phyloP scores from a whole-genome alignment of 2,113 vertebrate species.

The Phainopepla nitens region DNA sequence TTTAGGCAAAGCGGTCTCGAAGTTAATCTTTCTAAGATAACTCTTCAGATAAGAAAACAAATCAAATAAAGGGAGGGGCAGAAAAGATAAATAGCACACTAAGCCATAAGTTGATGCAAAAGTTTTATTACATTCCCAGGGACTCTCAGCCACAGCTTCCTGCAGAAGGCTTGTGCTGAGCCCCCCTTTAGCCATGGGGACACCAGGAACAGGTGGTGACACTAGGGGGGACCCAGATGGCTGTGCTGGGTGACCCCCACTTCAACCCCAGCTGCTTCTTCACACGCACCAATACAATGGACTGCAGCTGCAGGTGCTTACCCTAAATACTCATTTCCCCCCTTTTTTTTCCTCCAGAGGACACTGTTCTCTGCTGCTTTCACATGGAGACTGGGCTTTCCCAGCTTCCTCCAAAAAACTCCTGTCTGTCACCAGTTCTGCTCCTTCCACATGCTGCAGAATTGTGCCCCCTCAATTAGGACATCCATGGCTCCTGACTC shows the following conservation, averaged over 20 bases:
- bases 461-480: too few relatives aligned
- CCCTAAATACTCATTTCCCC: accelerated
- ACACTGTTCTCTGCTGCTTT: accelerated
- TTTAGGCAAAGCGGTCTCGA: accelerated
- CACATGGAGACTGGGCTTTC: neutral
- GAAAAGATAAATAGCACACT: neutral
- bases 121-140: neutral
- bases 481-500: neutral
- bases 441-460: neutral
- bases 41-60: neutral
- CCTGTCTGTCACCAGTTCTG: neutral
- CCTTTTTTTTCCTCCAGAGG: accelerated
- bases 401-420: neutral
- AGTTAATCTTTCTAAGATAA: neutral
- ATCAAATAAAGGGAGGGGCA: accelerated
- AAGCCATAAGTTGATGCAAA: neutral
- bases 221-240: neutral
- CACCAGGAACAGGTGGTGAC: neutral
- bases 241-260: neutral
- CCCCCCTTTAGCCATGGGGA: neutral
- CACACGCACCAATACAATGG: accelerated
- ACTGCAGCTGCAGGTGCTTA: neutral
- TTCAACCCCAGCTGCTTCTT: neutral
- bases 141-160: neutral
- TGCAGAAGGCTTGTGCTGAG: neutral